Percentiles rank a stretch among this genome's conserved stretches.
These are phyloP conservation scores for Drosophila mauritiana DNA, from an alignment of 1,140 invertebrate genomes.

Conservation along the genomic window DNA sequence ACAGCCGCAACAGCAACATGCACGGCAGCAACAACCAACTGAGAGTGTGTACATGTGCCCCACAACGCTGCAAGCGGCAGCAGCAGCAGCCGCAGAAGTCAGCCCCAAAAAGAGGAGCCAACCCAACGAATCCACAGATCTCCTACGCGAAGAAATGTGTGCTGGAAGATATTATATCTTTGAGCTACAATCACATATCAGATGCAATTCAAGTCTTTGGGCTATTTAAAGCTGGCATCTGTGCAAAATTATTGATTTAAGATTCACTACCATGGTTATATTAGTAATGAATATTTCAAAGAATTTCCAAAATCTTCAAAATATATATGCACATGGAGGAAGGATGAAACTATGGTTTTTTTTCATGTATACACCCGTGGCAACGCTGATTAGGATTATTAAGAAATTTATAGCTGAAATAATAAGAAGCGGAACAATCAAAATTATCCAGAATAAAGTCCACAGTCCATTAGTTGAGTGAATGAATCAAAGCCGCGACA, in stretches of 20 bases:
- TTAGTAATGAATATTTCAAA: too few relatives aligned
- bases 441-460: too few relatives aligned
- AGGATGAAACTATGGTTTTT: too few relatives aligned
- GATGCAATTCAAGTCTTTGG: not conserved
- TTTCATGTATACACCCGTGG: too few relatives aligned
- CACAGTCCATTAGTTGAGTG: not conserved
- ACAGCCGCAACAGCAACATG: slow-evolving; percentile 33
- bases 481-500: not conserved
- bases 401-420: not conserved
- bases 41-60: slow-evolving; percentile 39
- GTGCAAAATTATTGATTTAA: too few relatives aligned
- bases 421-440: too few relatives aligned
- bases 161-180: too few relatives aligned
- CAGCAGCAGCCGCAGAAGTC: slow-evolving; percentile 29
- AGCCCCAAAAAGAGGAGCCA: slow-evolving; percentile 13
- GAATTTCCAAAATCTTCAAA: too few relatives aligned
- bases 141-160: slow-evolving; percentile 37
- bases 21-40: slow-evolving; percentile 33
- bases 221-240: not conserved
- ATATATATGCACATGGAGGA: too few relatives aligned
- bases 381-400: not conserved
- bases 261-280: too few relatives aligned
- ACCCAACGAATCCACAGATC: slow-evolving; percentile 29
- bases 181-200: not conserved
- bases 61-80: slow-evolving; percentile 53